Base-by-base conservation (phyloP, 2,888 invertebrate genomes). In the Conistra vaccinii region DNA sequence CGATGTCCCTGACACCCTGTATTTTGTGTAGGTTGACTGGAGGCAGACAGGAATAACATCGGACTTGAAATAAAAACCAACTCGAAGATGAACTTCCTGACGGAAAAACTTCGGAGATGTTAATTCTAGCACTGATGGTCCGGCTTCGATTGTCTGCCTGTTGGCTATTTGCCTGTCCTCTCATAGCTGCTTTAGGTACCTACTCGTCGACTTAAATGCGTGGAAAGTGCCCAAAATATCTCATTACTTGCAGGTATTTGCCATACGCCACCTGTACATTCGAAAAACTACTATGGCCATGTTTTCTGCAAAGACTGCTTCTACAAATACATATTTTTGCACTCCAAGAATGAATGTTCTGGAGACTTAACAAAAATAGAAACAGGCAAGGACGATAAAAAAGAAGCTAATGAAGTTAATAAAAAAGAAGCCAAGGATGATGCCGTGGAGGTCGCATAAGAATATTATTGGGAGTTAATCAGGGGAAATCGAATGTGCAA, bases 271-370 rank as follows among this genome's bases (percentile, higher is more conserved):
- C 87, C 89, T 5, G 7, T 23, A 1, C 86, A 87, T 60, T 81
- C 85, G 0, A 84, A 88, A 60, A 86, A 75, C 0, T 91, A 90
- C 63, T 91, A 89, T 39, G 87, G 89, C 9, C 88, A 86, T 6
- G 26, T 87, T 5, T 91, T 91, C 58, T 91, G 91, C 69, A 80
- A 73, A 0, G 79, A 88, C 0, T 91, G 91, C 70, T 91, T 91
- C 62, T 87, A 89, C 32, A 91, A 90, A 68, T 91, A 91, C 68
- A 91, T 91, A 23, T 90, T 87, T 84, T 79, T 83, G 0, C 87
- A 89, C 1, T 45, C 69, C 23, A 88, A 88, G 26, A 39, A 45
- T 14, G 82, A 83, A 5, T 73, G 70, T 45, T 65, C 63, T 20
- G 84, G 76, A n/a, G 82, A 83, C n/a, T 7, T 83, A 39, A 73